Conservation (phyloP, 2,113 vertebrate genomes). For the Dicrurus megarhynchus region DNA sequence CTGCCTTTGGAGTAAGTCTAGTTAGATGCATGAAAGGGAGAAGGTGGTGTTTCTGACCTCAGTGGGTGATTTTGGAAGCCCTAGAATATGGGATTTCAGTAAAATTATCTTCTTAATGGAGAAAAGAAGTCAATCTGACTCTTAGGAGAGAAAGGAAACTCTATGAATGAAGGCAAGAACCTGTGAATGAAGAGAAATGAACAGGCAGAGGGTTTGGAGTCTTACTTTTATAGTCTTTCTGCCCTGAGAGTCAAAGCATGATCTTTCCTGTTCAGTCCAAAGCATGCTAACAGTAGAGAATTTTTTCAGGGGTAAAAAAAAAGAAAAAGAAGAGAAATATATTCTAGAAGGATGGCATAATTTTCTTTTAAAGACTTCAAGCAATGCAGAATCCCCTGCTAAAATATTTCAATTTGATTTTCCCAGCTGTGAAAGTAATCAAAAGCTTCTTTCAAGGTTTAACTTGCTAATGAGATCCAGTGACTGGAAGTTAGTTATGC, state of each 20-base stretch:
- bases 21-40: not conserved
- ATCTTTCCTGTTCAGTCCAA: not conserved
- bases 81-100: not conserved
- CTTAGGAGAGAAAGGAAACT: not conserved
- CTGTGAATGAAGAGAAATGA: not conserved
- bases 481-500: constrained; percentile 44
- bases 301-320: not conserved
- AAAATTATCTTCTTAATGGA: not conserved
- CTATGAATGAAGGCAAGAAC: not conserved
- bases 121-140: not conserved
- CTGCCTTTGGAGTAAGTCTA: not conserved
- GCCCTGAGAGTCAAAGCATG: not conserved
- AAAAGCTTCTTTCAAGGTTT: constrained; percentile 59
- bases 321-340: not conserved
- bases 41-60: not conserved
- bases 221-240: not conserved
- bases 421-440: constrained; percentile 47
- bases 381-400: constrained; percentile 7
- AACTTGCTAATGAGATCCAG: constrained; percentile 58
- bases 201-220: not conserved
- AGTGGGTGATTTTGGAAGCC: not conserved
- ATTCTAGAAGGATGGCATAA: not conserved
- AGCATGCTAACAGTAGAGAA: not conserved
- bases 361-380: constrained; percentile 26
- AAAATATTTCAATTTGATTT: constrained; percentile 54